Conservation (phyloP, 2,113 vertebrate species). For the Furnarius figulus region DNA sequence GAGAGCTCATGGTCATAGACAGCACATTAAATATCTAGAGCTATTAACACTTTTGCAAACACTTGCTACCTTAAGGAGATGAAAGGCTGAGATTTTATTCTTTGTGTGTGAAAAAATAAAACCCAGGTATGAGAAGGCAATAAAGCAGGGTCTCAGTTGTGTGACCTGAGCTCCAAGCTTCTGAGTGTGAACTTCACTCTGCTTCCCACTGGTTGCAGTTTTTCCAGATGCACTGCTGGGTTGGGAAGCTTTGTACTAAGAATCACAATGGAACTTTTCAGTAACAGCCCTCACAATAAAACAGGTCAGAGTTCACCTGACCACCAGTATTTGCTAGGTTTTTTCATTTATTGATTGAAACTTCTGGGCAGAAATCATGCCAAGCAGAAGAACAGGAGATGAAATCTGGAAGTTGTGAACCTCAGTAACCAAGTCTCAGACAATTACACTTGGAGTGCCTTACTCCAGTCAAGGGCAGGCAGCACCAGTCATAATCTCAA, state of each 20-base stretch:
- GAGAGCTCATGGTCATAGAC: neutral
- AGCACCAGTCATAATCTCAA: neutral
- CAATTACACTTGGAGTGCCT: neutral
- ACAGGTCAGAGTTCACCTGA: neutral
- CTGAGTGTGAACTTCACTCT: neutral
- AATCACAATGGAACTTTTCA: neutral
- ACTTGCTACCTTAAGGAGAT: neutral
- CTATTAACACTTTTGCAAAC: accelerated
- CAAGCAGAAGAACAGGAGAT: neutral
- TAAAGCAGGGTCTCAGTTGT: neutral
- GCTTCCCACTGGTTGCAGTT: neutral
- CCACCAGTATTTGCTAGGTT: neutral
- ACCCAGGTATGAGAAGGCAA: neutral
- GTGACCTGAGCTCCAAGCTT: neutral
- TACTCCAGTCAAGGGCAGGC: neutral
- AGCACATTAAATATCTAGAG: neutral
- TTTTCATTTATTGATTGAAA: neutral
- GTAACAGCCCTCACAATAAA: neutral
- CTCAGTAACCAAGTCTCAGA: neutral
- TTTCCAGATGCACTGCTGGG: neutral
- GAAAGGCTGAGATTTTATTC: neutral
- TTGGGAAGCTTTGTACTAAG: neutral
- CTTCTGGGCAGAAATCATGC: neutral
- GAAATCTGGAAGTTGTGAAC: neutral
- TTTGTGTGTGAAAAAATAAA: accelerated